Conservation (phyloP, 2,888 invertebrate species). For the Orchesella flavescens region DNA sequence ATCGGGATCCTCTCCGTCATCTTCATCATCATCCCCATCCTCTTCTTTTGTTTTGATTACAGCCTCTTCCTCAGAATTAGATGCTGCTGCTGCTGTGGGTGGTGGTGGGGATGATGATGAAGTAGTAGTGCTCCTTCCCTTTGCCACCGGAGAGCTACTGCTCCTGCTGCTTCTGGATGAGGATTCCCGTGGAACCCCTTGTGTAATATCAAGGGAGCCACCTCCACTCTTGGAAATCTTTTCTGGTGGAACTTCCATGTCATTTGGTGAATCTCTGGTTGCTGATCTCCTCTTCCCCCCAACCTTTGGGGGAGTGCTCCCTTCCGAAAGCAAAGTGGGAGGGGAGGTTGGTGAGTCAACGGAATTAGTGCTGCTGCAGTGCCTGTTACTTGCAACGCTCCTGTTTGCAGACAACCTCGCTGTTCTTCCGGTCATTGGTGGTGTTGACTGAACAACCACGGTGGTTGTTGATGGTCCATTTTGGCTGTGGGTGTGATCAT, state of each 20-base stretch:
- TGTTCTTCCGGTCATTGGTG: conserved; percentile 4
- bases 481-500: not conserved
- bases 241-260: not conserved
- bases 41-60: not conserved
- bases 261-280: not conserved
- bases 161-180: conserved; percentile 1
- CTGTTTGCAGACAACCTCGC: conserved; percentile 19
- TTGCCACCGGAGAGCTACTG: not conserved
- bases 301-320: not conserved
- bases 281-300: not conserved
- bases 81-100: not conserved
- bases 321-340: not conserved
- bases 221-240: conserved; percentile 25
- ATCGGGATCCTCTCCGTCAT: conserved; percentile 10
- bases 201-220: conserved; percentile 46
- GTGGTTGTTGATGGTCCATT: not conserved
- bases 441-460: not conserved
- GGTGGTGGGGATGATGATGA: not conserved
- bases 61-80: not conserved
- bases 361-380: conserved; percentile 12
- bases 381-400: not conserved
- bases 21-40: not conserved
- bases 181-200: no score
- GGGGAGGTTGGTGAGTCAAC: not conserved
- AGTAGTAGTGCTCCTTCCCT: not conserved